phyloP scores from a whole-genome alignment of 2,888 invertebrate genomes.

The Nectonema munidae region DNA sequence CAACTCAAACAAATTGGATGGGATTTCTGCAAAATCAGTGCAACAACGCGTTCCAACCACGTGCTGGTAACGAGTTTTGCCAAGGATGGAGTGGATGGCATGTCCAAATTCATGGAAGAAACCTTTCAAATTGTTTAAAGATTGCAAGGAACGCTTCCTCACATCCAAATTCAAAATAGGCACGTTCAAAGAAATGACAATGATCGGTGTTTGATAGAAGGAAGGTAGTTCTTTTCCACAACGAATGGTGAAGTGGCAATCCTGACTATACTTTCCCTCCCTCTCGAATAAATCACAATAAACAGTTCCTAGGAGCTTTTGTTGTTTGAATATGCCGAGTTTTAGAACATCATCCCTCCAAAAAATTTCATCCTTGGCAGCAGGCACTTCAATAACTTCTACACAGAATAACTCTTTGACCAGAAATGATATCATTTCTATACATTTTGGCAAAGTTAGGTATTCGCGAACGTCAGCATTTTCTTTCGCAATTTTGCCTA shows the following conservation, averaged over 20 bases:
- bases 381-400: neutral
- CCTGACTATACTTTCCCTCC: slow-evolving; percentile 56
- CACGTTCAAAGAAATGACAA: slow-evolving; percentile 19
- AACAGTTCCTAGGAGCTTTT: slow-evolving; percentile 55
- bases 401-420: neutral
- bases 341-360: neutral
- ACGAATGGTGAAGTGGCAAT: slow-evolving; percentile 90
- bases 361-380: neutral
- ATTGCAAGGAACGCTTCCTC: no score
- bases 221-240: slow-evolving; percentile 41
- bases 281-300: slow-evolving; percentile 87
- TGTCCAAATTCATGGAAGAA: slow-evolving; percentile 98
- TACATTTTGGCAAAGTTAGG: no score
- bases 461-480: no score
- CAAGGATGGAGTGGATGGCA: slow-evolving; percentile 92
- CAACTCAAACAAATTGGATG: slow-evolving; percentile 90
- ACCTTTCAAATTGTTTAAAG: slow-evolving; percentile 55
- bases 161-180: no score
- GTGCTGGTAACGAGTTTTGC: slow-evolving; percentile 69
- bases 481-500: no score
- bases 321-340: no score
- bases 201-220: slow-evolving; percentile 19
- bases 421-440: no score
- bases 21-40: slow-evolving; percentile 87
- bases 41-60: slow-evolving; percentile 73